A percentile compares a stretch with the other conserved stretches of the same genome.
Evolutionary conservation across 2,797 vertebrate species (phyloP).

Genomic region (Alauda arvensis): DNA sequence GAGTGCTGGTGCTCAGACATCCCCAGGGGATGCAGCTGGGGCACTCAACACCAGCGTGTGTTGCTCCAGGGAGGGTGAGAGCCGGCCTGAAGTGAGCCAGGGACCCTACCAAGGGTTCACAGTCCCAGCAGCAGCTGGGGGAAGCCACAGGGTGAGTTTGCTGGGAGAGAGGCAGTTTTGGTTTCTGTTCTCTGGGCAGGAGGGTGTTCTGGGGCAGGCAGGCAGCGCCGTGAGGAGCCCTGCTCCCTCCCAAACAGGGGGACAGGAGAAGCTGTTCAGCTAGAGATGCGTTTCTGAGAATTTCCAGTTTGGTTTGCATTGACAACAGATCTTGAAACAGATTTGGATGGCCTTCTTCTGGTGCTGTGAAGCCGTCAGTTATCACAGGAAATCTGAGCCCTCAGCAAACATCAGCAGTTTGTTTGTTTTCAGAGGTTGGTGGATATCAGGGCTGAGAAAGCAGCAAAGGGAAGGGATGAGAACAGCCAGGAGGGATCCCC

Average conservation of each 20-base stretch:
- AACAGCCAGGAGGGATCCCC: accelerated
- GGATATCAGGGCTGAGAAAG: not conserved
- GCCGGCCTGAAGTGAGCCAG: not conserved
- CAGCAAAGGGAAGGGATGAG: not conserved
- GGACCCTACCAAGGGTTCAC: accelerated
- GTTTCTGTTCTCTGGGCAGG: not conserved
- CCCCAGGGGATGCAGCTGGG: not conserved
- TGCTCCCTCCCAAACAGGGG: accelerated
- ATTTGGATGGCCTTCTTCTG: not conserved
- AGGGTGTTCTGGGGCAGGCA: not conserved
- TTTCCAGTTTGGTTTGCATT: not conserved
- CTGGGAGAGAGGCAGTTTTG: not conserved
- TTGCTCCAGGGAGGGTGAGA: accelerated
- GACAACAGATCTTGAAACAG: too few species aligned
- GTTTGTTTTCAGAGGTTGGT: not conserved
- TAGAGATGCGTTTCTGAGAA: not conserved
- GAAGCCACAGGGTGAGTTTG: not conserved
- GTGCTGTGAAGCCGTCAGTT: not conserved
- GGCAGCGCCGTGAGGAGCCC: accelerated
- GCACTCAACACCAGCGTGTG: accelerated
- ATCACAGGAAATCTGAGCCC: not conserved
- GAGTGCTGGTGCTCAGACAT: accelerated
- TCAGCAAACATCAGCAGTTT: not conserved
- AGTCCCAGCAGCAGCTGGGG: accelerated
- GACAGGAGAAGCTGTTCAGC: not conserved